Evolutionary conservation across 2,888 invertebrate species (phyloP).

Genomic region (Meliscaeva auricollis): DNA sequence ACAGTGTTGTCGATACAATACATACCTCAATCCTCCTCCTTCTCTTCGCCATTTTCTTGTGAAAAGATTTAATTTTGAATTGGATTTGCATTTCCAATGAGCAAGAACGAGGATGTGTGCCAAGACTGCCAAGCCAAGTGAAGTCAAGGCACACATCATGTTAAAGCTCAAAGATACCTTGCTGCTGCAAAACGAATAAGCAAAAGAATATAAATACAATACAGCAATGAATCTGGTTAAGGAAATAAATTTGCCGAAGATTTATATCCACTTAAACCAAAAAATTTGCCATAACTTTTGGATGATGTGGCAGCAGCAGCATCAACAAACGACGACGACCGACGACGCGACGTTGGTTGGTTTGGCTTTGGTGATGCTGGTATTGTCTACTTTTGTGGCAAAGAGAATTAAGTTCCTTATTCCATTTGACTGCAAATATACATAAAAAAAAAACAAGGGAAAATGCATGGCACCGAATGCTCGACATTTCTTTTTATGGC

Average conservation of each 20-base stretch:
- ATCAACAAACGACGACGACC: constrained; percentile 1
- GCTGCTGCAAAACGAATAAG: background rate
- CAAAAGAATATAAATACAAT: constrained; percentile 30
- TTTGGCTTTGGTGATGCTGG: background rate
- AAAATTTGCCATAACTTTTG: constrained; percentile 71
- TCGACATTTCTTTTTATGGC: constrained; percentile 31
- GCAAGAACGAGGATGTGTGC: constrained; percentile 46
- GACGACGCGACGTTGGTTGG: constrained; percentile 10
- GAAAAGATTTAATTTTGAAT: constrained; percentile 54
- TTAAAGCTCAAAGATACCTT: constrained; percentile 38
- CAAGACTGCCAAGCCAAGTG: background rate
- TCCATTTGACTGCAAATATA: constrained; percentile 38
- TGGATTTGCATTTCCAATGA: constrained; percentile 50
- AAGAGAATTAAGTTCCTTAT: constrained; percentile 47
- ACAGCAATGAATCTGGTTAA: constrained; percentile 64
- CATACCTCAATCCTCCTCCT: constrained; percentile 8
- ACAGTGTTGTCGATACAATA: constrained; percentile 65
- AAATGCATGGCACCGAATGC: constrained; percentile 53
- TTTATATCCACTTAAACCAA: constrained; percentile 74
- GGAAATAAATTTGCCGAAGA: constrained; percentile 73
- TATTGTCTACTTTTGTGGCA: constrained; percentile 63
- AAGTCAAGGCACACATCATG: constrained; percentile 29
- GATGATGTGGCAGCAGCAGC: constrained; percentile 65
- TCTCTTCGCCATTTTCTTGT: background rate
- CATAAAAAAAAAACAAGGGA: no score